phyloP scores from a whole-genome alignment of 2,113 vertebrate species.

The Sylvilagus bachmani region DNA sequence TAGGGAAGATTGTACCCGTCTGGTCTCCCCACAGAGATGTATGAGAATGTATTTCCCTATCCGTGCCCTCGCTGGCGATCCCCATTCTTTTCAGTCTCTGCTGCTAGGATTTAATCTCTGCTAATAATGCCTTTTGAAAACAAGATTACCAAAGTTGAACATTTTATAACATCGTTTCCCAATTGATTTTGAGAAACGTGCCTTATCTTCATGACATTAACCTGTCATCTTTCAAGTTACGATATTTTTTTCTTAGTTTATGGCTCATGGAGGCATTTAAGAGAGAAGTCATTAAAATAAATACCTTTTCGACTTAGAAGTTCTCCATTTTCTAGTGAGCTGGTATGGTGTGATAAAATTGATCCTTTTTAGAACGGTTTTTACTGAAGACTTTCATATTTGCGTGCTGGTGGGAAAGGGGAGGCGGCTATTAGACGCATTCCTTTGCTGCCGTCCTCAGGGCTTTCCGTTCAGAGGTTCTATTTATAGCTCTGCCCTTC shows the following conservation, averaged over 20 bases:
- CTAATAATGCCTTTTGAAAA: slow-evolving; percentile 63
- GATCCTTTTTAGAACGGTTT: slow-evolving; percentile 64
- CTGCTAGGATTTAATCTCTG: slow-evolving; percentile 63
- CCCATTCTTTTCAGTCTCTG: slow-evolving; percentile 65
- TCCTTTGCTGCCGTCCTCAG: slow-evolving; percentile 60
- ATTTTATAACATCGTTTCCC: slow-evolving; percentile 49
- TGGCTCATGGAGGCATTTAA: slow-evolving; percentile 64
- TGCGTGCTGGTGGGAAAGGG: slow-evolving; percentile 57
- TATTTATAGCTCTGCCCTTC: slow-evolving; percentile 76
- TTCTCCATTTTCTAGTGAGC: slow-evolving; percentile 45
- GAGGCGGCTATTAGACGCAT: slow-evolving; percentile 64
- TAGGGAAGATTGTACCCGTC: slow-evolving; percentile 48
- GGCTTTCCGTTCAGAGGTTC: slow-evolving; percentile 67
- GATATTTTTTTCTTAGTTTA: slow-evolving; percentile 73
- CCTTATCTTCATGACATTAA: slow-evolving; percentile 56
- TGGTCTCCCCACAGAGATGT: slow-evolving; percentile 34
- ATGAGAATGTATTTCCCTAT: neutral
- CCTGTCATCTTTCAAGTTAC: slow-evolving; percentile 58
- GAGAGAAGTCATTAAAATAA: slow-evolving; percentile 71
- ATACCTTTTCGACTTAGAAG: slow-evolving; percentile 61
- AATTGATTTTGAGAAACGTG: slow-evolving; percentile 70
- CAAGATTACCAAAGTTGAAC: slow-evolving; percentile 47
- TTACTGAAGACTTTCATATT: slow-evolving; percentile 68
- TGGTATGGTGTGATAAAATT: slow-evolving; percentile 41
- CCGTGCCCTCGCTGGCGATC: slow-evolving; percentile 28